These are phyloP conservation scores for Rhipidura dahli DNA, from an alignment of 2,113 vertebrate species.

Conservation along the genomic window DNA sequence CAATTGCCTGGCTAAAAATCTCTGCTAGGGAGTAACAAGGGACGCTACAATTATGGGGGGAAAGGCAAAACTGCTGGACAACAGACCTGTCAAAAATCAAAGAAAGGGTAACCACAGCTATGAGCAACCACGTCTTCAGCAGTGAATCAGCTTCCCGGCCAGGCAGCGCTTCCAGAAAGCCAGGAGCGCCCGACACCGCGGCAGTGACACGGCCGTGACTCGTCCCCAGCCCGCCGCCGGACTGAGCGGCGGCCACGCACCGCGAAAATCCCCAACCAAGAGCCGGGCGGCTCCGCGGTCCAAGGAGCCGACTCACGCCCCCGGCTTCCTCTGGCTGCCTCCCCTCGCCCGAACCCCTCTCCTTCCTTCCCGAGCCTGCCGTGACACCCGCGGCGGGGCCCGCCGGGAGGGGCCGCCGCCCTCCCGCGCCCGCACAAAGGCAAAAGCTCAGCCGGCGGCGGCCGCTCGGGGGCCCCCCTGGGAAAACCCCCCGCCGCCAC, in stretches of 20 bases:
- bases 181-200: neutral
- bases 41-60: accelerated
- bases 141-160: constrained; percentile 29
- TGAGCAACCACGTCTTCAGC: neutral
- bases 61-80: neutral
- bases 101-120: neutral
- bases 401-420: neutral
- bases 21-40: neutral
- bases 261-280: neutral
- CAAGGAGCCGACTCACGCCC: too few relatives aligned
- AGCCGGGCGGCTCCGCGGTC: neutral
- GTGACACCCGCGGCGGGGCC: neutral
- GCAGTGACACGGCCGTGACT: neutral
- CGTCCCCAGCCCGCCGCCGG: neutral
- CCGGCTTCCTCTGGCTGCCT: too few relatives aligned
- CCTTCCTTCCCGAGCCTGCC: neutral
- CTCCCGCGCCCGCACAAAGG: neutral
- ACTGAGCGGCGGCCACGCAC: neutral
- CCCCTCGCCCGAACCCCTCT: neutral
- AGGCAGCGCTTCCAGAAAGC: neutral
- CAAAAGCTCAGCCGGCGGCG: neutral
- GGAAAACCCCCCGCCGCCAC: neutral
- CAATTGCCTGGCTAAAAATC: neutral
- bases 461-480: neutral
- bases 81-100: neutral